A percentile compares a stretch with the other conserved stretches of the same genome.
These are phyloP conservation scores for Diplodus sargus DNA, from an alignment of 2,797 vertebrate genomes.

Conservation along the genomic window DNA sequence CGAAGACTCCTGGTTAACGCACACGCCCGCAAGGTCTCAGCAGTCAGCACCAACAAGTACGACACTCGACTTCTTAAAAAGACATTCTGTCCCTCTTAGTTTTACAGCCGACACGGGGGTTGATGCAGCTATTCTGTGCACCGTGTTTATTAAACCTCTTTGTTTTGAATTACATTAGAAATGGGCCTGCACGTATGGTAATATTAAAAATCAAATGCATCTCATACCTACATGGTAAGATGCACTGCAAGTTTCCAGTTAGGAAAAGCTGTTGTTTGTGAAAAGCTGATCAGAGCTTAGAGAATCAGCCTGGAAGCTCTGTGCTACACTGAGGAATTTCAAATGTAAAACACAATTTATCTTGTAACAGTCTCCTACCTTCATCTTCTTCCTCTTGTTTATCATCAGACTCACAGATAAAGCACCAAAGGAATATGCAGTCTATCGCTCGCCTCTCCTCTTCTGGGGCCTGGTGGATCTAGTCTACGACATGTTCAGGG, in stretches of 20 bases:
- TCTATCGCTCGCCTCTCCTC: constrained; percentile 95
- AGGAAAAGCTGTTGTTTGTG: neutral
- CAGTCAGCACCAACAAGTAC: constrained; percentile 92
- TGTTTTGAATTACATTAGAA: neutral
- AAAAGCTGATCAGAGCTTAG: neutral
- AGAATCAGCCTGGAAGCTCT: neutral
- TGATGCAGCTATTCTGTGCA: neutral
- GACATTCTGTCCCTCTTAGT: neutral
- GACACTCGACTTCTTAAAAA: constrained; percentile 25
- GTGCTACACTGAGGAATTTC: neutral
- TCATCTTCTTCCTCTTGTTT: neutral
- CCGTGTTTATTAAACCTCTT: neutral
- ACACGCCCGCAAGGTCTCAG: constrained; percentile 90
- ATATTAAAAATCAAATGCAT: neutral
- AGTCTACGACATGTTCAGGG: constrained; percentile 99
- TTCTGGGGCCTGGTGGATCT: constrained; percentile 99
- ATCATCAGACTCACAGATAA: constrained; percentile 92
- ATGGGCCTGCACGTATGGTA: neutral
- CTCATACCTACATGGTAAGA: neutral
- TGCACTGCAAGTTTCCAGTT: neutral
- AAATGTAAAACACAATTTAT: neutral
- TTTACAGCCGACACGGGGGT: neutral
- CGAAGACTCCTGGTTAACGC: constrained; percentile 90
- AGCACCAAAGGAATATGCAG: constrained; percentile 92
- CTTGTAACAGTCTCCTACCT: neutral